Evolutionary conservation across 1,140 invertebrate species (phyloP), one percentile per base, ranked within the genome.

Genomic region (Arctopsyche grandis): DNA sequence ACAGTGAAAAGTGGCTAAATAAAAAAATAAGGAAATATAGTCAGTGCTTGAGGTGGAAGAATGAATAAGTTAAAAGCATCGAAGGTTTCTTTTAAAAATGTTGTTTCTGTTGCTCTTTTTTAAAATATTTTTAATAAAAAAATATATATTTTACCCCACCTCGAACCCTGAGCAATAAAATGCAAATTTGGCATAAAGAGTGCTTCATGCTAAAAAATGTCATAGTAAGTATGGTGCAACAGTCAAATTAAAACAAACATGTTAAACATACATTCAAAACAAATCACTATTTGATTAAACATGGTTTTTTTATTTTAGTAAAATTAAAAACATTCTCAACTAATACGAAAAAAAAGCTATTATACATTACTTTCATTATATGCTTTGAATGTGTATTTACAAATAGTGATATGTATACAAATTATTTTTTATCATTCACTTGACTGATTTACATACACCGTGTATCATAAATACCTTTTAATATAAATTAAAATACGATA

Each of bases 341-440:
- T 38, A 38, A 38, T 38, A 38, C 29, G 7, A 38, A 38, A 38
- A 38, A 38, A 38, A 38, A 52, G 10, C 12, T 52, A 52, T 52
- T 14, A 5, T 14, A 66, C 24, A 9, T 26, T 12, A 66, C 24
- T 10, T 24, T 66, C 24, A 66, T 1, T 66, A 22, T 66, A 60
- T 24, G 9, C 9, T 24, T 21, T 4, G n/a, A 60, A 21, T 60
- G 21, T 60, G 10, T 66, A 22, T 26, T 29, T 66, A 26, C 63
- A 66, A 60, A 60, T 60, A 60, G 58, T 60, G 58, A 60, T 21
- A 60, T 60, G 58, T 60, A 60, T 60, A 60, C 58, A 60, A 60
- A 52, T 12, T 52, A 3, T 5, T 52, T 12, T 5, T 21, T 21
- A 21, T 60, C n/a, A 60, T 60, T 52, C 14, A 22, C 14, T 21